Conservation (phyloP, 2,888 invertebrate genomes). For the Antheraea assamensis region DNA sequence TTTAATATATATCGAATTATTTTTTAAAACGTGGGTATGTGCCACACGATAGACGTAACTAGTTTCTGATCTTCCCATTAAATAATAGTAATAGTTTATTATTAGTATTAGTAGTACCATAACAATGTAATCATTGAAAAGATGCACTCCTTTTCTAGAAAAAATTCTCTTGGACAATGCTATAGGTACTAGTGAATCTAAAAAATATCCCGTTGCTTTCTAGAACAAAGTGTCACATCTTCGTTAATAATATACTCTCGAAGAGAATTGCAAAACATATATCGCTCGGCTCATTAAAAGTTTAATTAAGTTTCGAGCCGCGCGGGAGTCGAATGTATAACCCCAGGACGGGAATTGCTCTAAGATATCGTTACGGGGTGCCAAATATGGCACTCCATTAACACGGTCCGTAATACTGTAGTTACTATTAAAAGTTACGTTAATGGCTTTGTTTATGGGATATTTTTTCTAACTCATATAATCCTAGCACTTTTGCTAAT, state of each 20-base stretch:
- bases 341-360: slow-evolving; percentile 40
- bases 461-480: slow-evolving; percentile 31
- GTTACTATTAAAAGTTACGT: slow-evolving; percentile 42
- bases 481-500: background rate
- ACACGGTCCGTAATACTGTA: slow-evolving; percentile 33
- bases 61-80: too few relatives aligned
- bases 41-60: too few relatives aligned
- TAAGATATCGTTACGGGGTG: slow-evolving; percentile 46
- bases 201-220: background rate
- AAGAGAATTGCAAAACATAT: slow-evolving; percentile 34
- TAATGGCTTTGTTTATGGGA: slow-evolving; percentile 40
- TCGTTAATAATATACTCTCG: background rate
- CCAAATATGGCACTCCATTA: slow-evolving; percentile 51
- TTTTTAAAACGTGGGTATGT: too few relatives aligned
- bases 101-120: too few relatives aligned
- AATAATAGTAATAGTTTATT: too few relatives aligned
- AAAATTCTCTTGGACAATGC: too few relatives aligned
- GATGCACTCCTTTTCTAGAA: too few relatives aligned
- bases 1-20: too few relatives aligned
- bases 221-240: background rate
- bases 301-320: slow-evolving; percentile 72
- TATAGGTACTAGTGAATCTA: too few relatives aligned
- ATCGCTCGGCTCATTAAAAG: slow-evolving; percentile 67
- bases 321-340: slow-evolving; percentile 56
- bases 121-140: too few relatives aligned